A percentile compares a stretch with the other conserved stretches of the same genome.
These are phyloP conservation scores for Neocrepidodera transversa DNA, from an alignment of 2,888 invertebrate species.

Conservation along the genomic window DNA sequence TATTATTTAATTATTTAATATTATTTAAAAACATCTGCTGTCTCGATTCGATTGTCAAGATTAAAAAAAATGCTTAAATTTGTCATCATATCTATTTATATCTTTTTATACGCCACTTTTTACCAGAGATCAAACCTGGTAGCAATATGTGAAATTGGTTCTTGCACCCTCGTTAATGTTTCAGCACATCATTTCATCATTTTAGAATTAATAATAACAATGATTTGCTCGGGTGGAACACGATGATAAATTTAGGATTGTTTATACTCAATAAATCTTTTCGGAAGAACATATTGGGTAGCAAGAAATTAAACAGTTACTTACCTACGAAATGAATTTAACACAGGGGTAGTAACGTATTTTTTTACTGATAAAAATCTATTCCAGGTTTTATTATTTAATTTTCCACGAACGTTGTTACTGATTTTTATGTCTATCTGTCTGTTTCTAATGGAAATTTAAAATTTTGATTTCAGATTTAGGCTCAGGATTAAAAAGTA, in stretches of 20 bases:
- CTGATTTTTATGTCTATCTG: too few species aligned
- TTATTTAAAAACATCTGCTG: too few species aligned
- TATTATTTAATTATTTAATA: too few species aligned
- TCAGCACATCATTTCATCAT: conserved; percentile 22
- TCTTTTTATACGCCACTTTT: conserved; percentile 16
- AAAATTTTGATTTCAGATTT: too few species aligned
- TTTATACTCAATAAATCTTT: conserved; percentile 27
- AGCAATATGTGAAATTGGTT: conserved; percentile 31
- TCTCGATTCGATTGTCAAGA: too few species aligned
- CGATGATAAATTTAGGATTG: conserved; percentile 30
- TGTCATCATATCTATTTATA: conserved; percentile 15
- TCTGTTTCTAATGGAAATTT: too few species aligned
- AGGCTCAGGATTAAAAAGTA: too few species aligned
- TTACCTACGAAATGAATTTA: not conserved
- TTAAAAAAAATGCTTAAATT: conserved; percentile 37
- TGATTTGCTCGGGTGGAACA: conserved; percentile 1
- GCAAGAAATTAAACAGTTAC: not conserved
- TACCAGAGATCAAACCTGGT: conserved; percentile 14
- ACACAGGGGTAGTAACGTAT: not conserved
- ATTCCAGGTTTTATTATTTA: too few species aligned
- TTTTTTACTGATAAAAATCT: too few species aligned
- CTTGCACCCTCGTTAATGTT: conserved; percentile 28
- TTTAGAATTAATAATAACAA: conserved; percentile 12
- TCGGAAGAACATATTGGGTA: not conserved
- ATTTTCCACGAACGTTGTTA: too few species aligned